Evolutionary conservation across 2,888 invertebrate species (phyloP), one percentile per base, ranked within the genome.

Genomic region (Platycheirus albimanus): DNA sequence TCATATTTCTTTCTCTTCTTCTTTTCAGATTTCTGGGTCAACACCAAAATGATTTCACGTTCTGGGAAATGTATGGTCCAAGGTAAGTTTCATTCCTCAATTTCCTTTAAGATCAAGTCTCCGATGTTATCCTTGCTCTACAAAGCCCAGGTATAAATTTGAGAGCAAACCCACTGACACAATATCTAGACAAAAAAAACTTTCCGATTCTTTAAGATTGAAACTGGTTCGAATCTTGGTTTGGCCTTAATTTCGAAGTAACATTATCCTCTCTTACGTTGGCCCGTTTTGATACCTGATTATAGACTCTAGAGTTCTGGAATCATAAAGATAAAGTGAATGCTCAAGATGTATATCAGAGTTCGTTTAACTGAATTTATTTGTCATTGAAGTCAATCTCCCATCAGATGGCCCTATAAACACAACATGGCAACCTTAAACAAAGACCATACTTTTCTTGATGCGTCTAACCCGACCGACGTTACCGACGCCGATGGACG

Each of bases 31-130:
- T 63, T 38, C 61, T 28, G 67, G 49, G 43, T 63, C 54, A 67
- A 56, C 71, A 20, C 28, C 71, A 77, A 81, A 61, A 81, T 76
- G 76, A 67, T 49, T 63, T 41, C 61, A 63, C 71, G 43, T 15
- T 52, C 43, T 49, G 61, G 51, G 49, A 81, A 67, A 77, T 41
- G 63, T 33, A 67, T 67, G 41, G 15, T 77, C n/a, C 63, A 81
- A 56, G 81, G 81, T 81, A 66, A 63, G 81, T 63, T 63, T 69
- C 8, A 8, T 8, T 28, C 8, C 15, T 30, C 13, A 45, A 33
- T 10, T 10, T 47, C 30, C 36, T 45, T n/a, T 33, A n/a, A 33
- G 13, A 63, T n/a, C 7, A n/a, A 43, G 15, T 10, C 20, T 6
- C 45, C 38, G 17, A 56, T 24, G 20, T 15, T 15, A 56, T 64